Evolutionary conservation across 2,888 invertebrate species (phyloP).

Genomic region (Conistra vaccinii): DNA sequence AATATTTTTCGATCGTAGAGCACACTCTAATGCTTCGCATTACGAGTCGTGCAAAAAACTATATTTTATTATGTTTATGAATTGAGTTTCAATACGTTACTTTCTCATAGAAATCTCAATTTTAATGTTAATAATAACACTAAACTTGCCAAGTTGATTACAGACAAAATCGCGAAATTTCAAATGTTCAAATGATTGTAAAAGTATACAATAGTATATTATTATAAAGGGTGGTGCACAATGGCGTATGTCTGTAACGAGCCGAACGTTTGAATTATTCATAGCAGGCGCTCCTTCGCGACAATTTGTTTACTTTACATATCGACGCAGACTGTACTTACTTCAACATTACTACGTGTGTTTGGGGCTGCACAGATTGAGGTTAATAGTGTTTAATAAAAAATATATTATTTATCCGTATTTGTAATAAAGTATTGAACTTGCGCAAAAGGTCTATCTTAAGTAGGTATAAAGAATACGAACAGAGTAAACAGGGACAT

Average conservation of each 20-base stretch:
- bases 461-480: no score
- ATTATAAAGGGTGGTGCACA: conserved; percentile 20
- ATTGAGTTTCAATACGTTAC: background rate
- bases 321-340: background rate
- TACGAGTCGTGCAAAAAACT: no score
- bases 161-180: background rate
- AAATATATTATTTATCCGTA: background rate
- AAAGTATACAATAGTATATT: conserved; percentile 39
- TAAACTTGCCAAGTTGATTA: background rate
- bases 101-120: background rate
- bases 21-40: no score
- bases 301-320: conserved; percentile 43
- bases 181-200: conserved; percentile 25
- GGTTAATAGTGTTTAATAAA: background rate
- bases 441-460: background rate
- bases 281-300: conserved; percentile 18
- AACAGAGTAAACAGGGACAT: background rate
- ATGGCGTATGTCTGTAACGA: conserved; percentile 26
- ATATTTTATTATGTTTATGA: no score
- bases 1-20: no score
- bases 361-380: background rate
- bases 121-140: background rate
- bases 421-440: background rate
- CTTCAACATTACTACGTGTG: conserved; percentile 28
- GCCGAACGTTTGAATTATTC: conserved; percentile 54